A percentile compares a stretch with the other conserved stretches of the same genome.
Evolutionary conservation across 2,888 invertebrate genomes (phyloP).

Genomic region (Saturnia pavonia): DNA sequence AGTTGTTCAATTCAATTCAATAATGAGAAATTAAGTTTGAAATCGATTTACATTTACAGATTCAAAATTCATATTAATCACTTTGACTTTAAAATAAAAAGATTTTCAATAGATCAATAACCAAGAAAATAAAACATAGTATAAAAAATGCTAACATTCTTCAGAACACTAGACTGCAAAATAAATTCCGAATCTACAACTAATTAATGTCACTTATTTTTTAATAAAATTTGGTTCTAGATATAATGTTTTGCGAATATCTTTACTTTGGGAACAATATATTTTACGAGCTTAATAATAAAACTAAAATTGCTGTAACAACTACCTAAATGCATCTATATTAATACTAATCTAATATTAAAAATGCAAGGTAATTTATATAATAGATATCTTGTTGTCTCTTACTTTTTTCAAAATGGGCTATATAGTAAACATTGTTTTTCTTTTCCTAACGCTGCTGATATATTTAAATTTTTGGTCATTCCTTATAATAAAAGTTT

Average conservation of each 20-base stretch:
- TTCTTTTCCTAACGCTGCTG: not conserved
- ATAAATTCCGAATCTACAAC: not conserved
- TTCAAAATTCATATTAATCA: no score
- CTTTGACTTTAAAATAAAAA: no score
- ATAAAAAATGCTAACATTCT: not conserved
- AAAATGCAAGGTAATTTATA: not conserved
- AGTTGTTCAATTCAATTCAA: no score
- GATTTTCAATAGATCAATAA: not conserved
- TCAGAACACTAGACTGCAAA: not conserved
- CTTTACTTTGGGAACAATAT: not conserved
- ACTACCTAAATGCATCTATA: not conserved
- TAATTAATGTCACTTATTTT: not conserved
- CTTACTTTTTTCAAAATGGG: not conserved
- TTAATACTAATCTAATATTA: not conserved
- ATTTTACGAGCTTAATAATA: not conserved
- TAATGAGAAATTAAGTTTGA: no score
- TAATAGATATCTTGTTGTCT: not conserved
- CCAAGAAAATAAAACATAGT: not conserved
- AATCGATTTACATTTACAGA: no score
- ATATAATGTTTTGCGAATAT: not conserved
- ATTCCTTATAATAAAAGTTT: slow-evolving; percentile 1
- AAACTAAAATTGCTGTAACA: not conserved
- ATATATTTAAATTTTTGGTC: slow-evolving; percentile 4
- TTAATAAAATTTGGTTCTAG: not conserved
- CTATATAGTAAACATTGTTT: not conserved